These are phyloP conservation scores for Bergia puertoricense DNA, from an alignment of 92 coral and sea anemone species.

Conservation along the genomic window DNA sequence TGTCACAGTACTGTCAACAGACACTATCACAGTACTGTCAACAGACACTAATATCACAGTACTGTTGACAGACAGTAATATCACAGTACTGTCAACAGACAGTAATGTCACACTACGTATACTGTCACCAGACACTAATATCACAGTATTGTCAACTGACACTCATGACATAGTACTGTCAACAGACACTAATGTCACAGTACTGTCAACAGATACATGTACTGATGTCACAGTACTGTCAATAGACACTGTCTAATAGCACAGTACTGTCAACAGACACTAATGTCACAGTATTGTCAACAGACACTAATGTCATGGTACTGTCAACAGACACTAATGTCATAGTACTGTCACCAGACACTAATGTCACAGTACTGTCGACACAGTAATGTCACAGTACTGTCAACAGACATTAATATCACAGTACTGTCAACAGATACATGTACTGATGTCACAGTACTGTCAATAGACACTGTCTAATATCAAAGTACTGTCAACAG, in stretches of 20 bases:
- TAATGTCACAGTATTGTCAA: background rate
- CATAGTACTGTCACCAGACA: background rate
- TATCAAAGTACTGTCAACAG: too few species aligned
- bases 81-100: too few species aligned
- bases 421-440: background rate
- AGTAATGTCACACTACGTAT: background rate
- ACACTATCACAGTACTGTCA: too few species aligned
- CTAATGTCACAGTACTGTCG: background rate
- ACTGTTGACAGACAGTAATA: background rate
- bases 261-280: conserved; percentile 1
- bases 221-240: too few species aligned
- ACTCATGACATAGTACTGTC: background rate
- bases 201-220: background rate
- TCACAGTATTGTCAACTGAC: background rate
- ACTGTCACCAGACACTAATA: background rate
- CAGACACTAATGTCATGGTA: background rate
- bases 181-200: background rate
- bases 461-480: background rate
- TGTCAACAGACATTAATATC: background rate
- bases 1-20: background rate
- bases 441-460: background rate
- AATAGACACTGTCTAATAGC: background rate
- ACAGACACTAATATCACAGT: background rate
- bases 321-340: background rate
- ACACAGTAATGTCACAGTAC: background rate